phyloP scores from a whole-genome alignment of 2,797 vertebrate genomes.

The Otus scops region DNA sequence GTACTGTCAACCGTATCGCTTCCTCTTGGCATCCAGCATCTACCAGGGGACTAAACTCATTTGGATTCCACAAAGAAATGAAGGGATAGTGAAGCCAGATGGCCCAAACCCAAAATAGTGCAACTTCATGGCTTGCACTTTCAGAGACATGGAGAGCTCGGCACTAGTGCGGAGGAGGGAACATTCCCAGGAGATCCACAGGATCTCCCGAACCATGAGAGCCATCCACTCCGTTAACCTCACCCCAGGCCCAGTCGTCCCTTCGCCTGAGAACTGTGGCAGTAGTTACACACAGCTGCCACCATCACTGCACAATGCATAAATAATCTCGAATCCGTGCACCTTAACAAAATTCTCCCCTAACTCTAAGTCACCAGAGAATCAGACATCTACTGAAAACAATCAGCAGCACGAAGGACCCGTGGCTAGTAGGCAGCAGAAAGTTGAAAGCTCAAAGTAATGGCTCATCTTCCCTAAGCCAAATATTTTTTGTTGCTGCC shows the following conservation, averaged over 20 bases:
- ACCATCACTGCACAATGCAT: not conserved
- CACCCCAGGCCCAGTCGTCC: not conserved
- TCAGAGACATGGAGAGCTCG: not conserved
- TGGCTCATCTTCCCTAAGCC: not conserved
- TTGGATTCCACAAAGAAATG: not conserved
- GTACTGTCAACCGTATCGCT: fast-evolving
- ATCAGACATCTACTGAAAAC: not conserved
- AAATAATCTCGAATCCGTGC: not conserved
- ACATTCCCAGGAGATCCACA: not conserved
- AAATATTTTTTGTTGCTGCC: not conserved
- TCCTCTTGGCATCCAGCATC: not conserved
- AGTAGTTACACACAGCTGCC: not conserved
- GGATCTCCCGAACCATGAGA: not conserved
- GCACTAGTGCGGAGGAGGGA: not conserved
- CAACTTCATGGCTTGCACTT: not conserved
- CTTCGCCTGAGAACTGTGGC: not conserved
- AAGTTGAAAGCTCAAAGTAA: not conserved
- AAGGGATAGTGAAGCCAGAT: not conserved
- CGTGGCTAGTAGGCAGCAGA: fast-evolving
- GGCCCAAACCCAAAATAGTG: not conserved
- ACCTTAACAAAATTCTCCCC: not conserved
- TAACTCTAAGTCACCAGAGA: not conserved
- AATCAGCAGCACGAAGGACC: not conserved
- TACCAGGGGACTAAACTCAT: not conserved
- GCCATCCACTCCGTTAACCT: not conserved